These are phyloP conservation scores for Cygnus atratus DNA, from an alignment of 2,113 vertebrate genomes.

Conservation along the genomic window DNA sequence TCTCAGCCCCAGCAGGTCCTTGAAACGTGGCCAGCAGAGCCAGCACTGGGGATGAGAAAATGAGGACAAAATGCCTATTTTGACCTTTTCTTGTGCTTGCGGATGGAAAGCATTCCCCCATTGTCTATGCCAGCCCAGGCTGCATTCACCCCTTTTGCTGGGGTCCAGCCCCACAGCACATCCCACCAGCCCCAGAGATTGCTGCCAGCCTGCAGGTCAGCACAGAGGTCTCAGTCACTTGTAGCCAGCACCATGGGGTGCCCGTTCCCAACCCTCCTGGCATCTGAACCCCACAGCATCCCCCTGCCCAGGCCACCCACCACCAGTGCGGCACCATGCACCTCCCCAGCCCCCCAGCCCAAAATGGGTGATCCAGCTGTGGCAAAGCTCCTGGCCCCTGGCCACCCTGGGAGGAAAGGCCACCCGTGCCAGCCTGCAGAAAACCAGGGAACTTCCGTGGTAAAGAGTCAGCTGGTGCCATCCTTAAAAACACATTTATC, in stretches of 20 bases:
- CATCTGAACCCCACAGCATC: background rate
- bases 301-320: background rate
- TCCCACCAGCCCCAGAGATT: accelerated
- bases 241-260: background rate
- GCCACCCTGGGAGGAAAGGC: background rate
- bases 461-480: background rate
- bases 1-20: background rate
- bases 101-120: background rate
- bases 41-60: background rate
- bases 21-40: background rate
- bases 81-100: background rate
- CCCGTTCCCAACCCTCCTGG: background rate
- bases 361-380: background rate
- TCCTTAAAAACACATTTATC: background rate
- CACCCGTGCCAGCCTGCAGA: background rate
- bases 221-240: accelerated
- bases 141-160: accelerated
- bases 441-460: background rate
- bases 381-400: background rate
- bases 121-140: background rate
- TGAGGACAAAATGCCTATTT: background rate
- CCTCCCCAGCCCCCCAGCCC: background rate
- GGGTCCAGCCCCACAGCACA: background rate
- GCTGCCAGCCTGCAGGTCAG: background rate
- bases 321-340: background rate